Base-by-base conservation (phyloP, 2,113 vertebrate genomes). In the Elephantulus edwardii region DNA sequence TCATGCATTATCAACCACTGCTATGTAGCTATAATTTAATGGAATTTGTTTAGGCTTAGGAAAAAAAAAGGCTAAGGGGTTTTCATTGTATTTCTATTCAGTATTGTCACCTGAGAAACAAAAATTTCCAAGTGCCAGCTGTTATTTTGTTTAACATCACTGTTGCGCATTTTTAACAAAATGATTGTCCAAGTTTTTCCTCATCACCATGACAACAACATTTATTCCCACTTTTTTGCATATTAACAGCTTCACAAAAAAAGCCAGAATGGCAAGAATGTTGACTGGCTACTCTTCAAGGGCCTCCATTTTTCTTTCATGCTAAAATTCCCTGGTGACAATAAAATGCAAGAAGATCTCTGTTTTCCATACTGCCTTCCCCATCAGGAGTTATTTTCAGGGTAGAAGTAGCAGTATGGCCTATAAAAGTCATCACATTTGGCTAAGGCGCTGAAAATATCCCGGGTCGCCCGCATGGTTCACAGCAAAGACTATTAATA, bases 201-300 rank as follows among this genome's bases (percentile, higher is more conserved):
- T 80, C 8, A 88, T 93, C 72, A 80, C 89, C 89, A 93, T 2
- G 1, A 93, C 48, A 93, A 97, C 95, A 95, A 87, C 66, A 81
- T 90, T 92, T 75, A 89, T 86, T 81, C 58, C 6, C 81, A 95
- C 2, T 71, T 92, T 93, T 93, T 38, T 68, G 48, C 33, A 77
- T 52, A 91, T 74, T 90, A 96, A 89, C 86, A 83, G 68, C 70
- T 89, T 97, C 83, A 94, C 91, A 95, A 97, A 93, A 62, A 93
- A 20, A 94, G 93, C 72, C n/a, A n/a, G n/a, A n/a, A n/a, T n/a
- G n/a, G n/a, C n/a, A n/a, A n/a, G n/a, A n/a, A n/a, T n/a, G n/a
- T n/a, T n/a, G n/a, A n/a, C n/a, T n/a, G n/a, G n/a, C n/a, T n/a
- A n/a, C n/a, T 78, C 68, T 80, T 85, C 8, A 92, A 46, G 78